Evolutionary conservation across 2,797 vertebrate genomes (phyloP).

Genomic region (Oryzias dopingdopingensis): DNA sequence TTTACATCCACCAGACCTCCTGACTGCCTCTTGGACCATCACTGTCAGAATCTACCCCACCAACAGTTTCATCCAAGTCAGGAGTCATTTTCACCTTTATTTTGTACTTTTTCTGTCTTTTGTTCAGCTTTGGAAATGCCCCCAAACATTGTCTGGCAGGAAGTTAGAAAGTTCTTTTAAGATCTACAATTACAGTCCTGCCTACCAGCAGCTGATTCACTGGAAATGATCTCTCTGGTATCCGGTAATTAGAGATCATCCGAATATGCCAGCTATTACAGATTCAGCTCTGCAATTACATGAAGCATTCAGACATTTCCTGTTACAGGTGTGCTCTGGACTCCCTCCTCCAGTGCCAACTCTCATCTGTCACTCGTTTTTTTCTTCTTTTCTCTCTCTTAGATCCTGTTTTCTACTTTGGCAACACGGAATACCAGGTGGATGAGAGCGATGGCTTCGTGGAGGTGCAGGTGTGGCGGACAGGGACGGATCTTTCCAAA

Average conservation of each 20-base stretch:
- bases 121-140: conserved; percentile 38
- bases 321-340: conserved; percentile 41
- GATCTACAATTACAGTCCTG: conserved; percentile 41
- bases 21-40: conserved; percentile 61
- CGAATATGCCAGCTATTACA: conserved; percentile 43
- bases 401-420: conserved; percentile 88
- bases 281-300: conserved; percentile 53
- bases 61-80: conserved; percentile 22
- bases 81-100: conserved; percentile 14
- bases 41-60: conserved; percentile 42
- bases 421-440: conserved; percentile 80
- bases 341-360: conserved; percentile 19
- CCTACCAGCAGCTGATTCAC: conserved; percentile 41
- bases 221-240: conserved; percentile 32
- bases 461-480: conserved; percentile 88
- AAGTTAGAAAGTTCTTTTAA: conserved; percentile 54
- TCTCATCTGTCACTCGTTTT: conserved; percentile 13
- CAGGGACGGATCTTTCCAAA: conserved; percentile 88
- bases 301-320: conserved; percentile 31
- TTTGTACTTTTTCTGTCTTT: conserved; percentile 25
- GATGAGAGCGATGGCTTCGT: conserved; percentile 88
- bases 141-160: conserved; percentile 34
- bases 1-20: conserved; percentile 71
- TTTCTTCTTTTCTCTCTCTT: conserved; percentile 1
- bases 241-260: conserved; percentile 62